Conservation (phyloP, 2,888 invertebrate species). For the Drosophila greeni region DNA sequence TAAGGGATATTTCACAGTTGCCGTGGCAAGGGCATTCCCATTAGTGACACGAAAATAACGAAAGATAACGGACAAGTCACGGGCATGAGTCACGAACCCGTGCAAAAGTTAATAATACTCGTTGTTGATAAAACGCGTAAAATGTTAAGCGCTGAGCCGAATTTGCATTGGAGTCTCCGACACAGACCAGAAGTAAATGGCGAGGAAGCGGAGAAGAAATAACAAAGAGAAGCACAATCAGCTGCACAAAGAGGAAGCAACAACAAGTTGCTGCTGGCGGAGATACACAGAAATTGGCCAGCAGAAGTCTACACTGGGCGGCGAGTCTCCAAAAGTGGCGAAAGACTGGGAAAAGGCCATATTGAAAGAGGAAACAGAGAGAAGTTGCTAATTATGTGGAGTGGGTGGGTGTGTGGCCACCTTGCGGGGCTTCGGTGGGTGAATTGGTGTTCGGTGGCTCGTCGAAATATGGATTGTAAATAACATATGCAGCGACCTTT, state of each 20-base stretch:
- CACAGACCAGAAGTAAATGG: slow-evolving; percentile 52
- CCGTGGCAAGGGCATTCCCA: slow-evolving; percentile 16
- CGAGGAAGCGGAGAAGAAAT: slow-evolving; percentile 18
- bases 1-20: not conserved
- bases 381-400: slow-evolving; percentile 49
- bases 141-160: slow-evolving; percentile 23
- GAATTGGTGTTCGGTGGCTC: slow-evolving; percentile 47
- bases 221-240: slow-evolving; percentile 41
- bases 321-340: slow-evolving; percentile 48
- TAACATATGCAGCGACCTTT: slow-evolving; percentile 53
- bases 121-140: slow-evolving; percentile 22
- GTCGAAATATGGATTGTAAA: slow-evolving; percentile 20
- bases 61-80: slow-evolving; percentile 93
- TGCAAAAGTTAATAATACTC: slow-evolving; percentile 29
- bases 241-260: slow-evolving; percentile 53
- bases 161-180: slow-evolving; percentile 40
- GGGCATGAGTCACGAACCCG: slow-evolving; percentile 84
- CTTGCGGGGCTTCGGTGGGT: slow-evolving; percentile 53
- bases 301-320: slow-evolving; percentile 53
- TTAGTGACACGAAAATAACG: slow-evolving; percentile 87
- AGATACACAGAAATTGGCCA: slow-evolving; percentile 65
- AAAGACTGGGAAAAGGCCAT: slow-evolving; percentile 46
- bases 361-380: slow-evolving; percentile 23
- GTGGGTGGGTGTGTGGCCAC: slow-evolving; percentile 11
- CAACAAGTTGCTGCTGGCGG: slow-evolving; percentile 63